A percentile compares a stretch with the other conserved stretches of the same genome.
These are phyloP conservation scores for Patagioenas fasciata DNA, from an alignment of 2,113 vertebrate genomes.

Conservation along the genomic window DNA sequence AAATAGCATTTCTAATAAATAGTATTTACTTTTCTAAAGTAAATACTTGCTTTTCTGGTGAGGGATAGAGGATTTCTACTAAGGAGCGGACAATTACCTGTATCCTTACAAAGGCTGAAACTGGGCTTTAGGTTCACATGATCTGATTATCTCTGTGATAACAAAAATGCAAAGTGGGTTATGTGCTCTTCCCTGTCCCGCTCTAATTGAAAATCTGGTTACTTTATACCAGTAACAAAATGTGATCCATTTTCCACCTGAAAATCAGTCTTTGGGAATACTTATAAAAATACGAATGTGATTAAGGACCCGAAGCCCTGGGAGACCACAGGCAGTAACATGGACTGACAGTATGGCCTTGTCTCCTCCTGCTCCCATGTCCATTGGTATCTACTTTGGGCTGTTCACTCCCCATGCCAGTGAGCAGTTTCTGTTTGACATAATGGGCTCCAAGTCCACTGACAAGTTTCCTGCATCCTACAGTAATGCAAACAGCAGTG, in stretches of 20 bases:
- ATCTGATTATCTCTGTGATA: background rate
- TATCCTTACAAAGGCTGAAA: background rate
- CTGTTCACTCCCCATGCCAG: background rate
- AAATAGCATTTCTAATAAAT: constrained; percentile 11
- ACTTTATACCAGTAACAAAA: background rate
- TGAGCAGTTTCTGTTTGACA: background rate
- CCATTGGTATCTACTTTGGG: background rate
- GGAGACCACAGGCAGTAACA: background rate
- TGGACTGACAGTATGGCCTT: background rate
- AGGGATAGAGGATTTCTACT: background rate
- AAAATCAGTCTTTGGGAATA: background rate
- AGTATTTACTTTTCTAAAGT: background rate
- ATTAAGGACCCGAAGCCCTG: background rate
- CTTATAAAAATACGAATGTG: background rate
- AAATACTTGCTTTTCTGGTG: background rate
- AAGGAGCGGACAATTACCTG: background rate
- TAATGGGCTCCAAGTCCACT: background rate
- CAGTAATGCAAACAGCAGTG: background rate
- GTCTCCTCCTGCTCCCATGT: background rate
- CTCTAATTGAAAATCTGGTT: background rate
- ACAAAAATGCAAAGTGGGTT: background rate
- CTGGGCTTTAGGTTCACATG: background rate
- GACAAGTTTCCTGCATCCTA: background rate
- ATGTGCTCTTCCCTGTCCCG: background rate
- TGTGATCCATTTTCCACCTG: background rate